phyloP scores from a whole-genome alignment of 2,797 vertebrate species.

The Nyctibius grandis region DNA sequence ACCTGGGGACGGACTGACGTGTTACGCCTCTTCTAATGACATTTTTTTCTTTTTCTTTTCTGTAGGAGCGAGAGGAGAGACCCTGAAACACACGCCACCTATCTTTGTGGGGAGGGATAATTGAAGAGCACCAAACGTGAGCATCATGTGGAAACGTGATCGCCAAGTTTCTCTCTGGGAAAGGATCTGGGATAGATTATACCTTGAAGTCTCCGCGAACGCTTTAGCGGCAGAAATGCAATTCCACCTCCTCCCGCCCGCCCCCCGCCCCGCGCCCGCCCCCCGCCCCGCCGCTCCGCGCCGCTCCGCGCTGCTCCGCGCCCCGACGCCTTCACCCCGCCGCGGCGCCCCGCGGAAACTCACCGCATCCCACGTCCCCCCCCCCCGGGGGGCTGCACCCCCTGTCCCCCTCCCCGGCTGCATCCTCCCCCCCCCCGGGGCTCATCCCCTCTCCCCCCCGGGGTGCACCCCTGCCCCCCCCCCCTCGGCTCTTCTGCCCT shows the following conservation, averaged over 20 bases:
- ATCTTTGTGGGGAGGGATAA: slow-evolving; percentile 99
- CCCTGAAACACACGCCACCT: slow-evolving; percentile 99
- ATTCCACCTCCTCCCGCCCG: slow-evolving; percentile 76
- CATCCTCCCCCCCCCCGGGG: not conserved
- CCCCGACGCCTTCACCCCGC: not conserved
- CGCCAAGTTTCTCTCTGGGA: slow-evolving; percentile 85
- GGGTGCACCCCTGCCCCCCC: too few species aligned
- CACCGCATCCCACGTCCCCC: not conserved
- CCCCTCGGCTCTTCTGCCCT: too few species aligned
- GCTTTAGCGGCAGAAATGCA: slow-evolving; percentile 81
- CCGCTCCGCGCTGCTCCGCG: not conserved
- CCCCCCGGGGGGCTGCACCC: not conserved
- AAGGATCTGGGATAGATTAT: slow-evolving; percentile 86
- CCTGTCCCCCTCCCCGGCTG: not conserved
- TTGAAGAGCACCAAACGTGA: slow-evolving; percentile 97
- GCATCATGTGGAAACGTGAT: slow-evolving; percentile 96
- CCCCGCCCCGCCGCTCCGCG: not conserved
- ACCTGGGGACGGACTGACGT: slow-evolving; percentile 99
- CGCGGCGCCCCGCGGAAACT: not conserved
- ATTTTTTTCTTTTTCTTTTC: slow-evolving; percentile 98
- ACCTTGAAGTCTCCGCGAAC: slow-evolving; percentile 84
- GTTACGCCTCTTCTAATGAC: slow-evolving; percentile 99
- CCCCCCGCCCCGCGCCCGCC: slow-evolving; percentile 39
- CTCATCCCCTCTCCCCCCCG: too few species aligned
- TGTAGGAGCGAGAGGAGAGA: slow-evolving; percentile 90